Base-by-base conservation (phyloP, 2,113 vertebrate genomes). In the Pomatostomus ruficeps region DNA sequence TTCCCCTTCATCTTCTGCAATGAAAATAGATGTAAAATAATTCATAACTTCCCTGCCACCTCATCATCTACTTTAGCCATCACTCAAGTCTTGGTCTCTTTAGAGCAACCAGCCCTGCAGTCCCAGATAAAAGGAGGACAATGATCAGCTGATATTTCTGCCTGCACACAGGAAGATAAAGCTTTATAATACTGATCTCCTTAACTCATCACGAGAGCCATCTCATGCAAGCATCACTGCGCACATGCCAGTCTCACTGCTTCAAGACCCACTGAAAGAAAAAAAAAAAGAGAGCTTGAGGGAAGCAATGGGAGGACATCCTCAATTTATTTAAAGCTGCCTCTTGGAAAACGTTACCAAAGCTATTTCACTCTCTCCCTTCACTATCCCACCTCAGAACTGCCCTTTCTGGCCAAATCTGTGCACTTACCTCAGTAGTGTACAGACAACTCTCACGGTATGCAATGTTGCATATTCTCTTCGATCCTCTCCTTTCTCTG, bases 21-120 rank as follows among this genome's bases (percentile, higher is more conserved):
- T 55, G 55, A 94, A 94, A 96, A 94, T 74, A 95, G 58, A 95
- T 94, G 85, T 91, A 96, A 94, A 96, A 94, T 95, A 95, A 96
- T 95, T 91, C 87, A 66, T 85, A 91, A 79, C 67, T 88, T 88
- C 63, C 40, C 82, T 88, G 46, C 79, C n/a, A 94, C 87, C 45
- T 92, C 66, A 75, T 92, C 80, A 66, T 76, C 70, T 89, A 58
- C 74, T 94, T 82, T 1, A 73, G 48, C 71, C 85, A 91, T 82
- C 78, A 58, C 29, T 83, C 54, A 71, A 66, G 76, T 36, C 40
- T 36, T 51, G 89, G 35, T 89, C 0, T 26, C 62, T 85, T 87
- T 62, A 82, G 43, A 91, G 54, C 0, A 0, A 73, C 66, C n/a
- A 85, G 78, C 67, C 66, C 88, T 85, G 59, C 67, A 76, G 87